Evolutionary conservation across 1,140 invertebrate genomes (phyloP).

Genomic region (Drosophila neocordata): DNA sequence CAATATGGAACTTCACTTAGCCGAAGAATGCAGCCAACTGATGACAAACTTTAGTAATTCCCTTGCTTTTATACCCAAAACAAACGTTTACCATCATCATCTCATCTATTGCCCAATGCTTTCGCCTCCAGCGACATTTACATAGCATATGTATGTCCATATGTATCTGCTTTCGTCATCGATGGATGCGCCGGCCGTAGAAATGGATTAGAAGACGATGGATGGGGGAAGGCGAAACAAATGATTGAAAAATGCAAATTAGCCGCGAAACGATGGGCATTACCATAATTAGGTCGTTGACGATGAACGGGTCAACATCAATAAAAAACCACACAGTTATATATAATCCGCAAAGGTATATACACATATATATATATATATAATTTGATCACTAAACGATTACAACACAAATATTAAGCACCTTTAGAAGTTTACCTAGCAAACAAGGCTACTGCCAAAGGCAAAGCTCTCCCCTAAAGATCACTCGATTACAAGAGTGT

Average conservation of each 20-base stretch:
- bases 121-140: conserved; percentile 33
- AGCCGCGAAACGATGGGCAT: conserved; percentile 48
- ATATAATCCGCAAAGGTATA: conserved; percentile 30
- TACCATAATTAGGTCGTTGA: conserved; percentile 52
- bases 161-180: conserved; percentile 50
- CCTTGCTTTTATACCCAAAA: conserved; percentile 53
- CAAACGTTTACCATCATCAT: background rate
- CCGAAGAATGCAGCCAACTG: conserved; percentile 64
- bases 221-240: conserved; percentile 19
- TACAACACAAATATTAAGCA: too few relatives aligned
- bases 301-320: conserved; percentile 5
- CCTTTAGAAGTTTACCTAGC: too few relatives aligned
- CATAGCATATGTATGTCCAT: background rate
- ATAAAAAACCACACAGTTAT: conserved; percentile 1
- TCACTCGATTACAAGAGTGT: too few relatives aligned
- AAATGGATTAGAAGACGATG: conserved; percentile 17
- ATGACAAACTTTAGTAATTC: conserved; percentile 34
- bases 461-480: too few relatives aligned
- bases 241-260: conserved; percentile 49
- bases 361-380: too few relatives aligned
- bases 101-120: conserved; percentile 45
- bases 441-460: too few relatives aligned
- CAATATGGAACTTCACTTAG: conserved; percentile 68
- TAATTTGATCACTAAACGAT: too few relatives aligned
- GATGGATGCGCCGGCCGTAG: conserved; percentile 38